phyloP scores from a whole-genome alignment of 2,797 vertebrate genomes.

The Trachops cirrhosus region DNA sequence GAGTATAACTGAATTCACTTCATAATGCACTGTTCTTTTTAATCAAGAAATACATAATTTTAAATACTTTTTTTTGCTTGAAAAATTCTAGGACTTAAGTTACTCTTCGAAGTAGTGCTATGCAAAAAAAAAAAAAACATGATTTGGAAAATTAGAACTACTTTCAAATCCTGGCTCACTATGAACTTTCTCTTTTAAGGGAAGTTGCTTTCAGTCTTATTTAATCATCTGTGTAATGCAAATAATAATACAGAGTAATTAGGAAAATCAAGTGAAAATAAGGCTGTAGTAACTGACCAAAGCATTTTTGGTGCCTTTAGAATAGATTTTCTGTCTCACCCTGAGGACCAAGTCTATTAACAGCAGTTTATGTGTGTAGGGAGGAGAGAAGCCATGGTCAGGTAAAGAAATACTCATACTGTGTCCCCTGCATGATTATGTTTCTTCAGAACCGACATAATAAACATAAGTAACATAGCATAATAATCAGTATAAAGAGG shows the following conservation, averaged over 20 bases:
- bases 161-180: background rate
- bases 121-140: background rate
- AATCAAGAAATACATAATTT: background rate
- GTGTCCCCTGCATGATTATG: background rate
- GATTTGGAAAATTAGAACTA: background rate
- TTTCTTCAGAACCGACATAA: background rate
- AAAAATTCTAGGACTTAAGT: background rate
- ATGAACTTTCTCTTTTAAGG: background rate
- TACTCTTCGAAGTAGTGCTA: background rate
- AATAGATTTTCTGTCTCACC: background rate
- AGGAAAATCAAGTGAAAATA: background rate
- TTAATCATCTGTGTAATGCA: background rate
- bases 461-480: background rate
- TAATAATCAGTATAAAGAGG: background rate
- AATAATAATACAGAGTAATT: background rate
- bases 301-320: background rate
- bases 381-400: background rate
- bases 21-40: background rate
- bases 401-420: background rate
- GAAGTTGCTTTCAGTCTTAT: background rate
- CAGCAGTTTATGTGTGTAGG: background rate
- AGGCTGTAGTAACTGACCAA: background rate
- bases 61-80: background rate
- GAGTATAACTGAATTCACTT: conserved; percentile 41
- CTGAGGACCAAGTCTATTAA: background rate